phyloP scores from a whole-genome alignment of 2,113 vertebrate species.

The Microtus oregoni region DNA sequence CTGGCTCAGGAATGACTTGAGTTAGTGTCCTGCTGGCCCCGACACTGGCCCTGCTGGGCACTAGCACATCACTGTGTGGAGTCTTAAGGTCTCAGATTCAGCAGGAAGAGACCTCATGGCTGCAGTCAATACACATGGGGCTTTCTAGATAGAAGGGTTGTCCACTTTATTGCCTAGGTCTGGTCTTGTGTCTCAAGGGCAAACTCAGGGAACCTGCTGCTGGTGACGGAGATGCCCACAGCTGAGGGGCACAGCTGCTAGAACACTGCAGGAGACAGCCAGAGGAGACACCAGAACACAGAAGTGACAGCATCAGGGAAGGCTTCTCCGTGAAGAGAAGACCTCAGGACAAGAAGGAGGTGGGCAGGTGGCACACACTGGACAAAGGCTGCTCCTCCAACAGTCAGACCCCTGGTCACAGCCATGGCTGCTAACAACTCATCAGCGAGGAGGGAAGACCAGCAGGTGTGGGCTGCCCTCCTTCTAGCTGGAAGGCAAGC shows the following conservation, averaged over 20 bases:
- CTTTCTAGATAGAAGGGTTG: not conserved
- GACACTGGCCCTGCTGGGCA: rapidly evolving
- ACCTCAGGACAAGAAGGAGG: not conserved
- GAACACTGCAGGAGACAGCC: not conserved
- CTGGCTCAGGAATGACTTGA: not conserved
- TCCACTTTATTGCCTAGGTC: rapidly evolving
- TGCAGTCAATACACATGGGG: not conserved
- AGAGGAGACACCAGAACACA: not conserved
- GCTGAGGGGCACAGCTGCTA: not conserved
- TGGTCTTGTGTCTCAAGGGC: rapidly evolving
- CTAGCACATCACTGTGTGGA: too few species aligned
- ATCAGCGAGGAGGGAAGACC: not conserved
- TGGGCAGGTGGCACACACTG: not conserved
- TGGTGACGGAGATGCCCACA: not conserved
- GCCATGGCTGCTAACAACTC: not conserved
- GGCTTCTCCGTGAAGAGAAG: not conserved
- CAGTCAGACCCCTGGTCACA: not conserved
- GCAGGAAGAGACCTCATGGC: not conserved
- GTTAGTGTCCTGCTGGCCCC: not conserved
- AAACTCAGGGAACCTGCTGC: not conserved
- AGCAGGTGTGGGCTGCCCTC: not conserved
- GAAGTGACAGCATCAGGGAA: not conserved
- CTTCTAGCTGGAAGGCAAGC: not conserved
- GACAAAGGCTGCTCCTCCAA: not conserved
- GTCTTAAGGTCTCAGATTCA: not conserved